These are phyloP conservation scores for Saguinus imperator DNA, from an alignment of 2,113 vertebrate species.

Conservation along the genomic window DNA sequence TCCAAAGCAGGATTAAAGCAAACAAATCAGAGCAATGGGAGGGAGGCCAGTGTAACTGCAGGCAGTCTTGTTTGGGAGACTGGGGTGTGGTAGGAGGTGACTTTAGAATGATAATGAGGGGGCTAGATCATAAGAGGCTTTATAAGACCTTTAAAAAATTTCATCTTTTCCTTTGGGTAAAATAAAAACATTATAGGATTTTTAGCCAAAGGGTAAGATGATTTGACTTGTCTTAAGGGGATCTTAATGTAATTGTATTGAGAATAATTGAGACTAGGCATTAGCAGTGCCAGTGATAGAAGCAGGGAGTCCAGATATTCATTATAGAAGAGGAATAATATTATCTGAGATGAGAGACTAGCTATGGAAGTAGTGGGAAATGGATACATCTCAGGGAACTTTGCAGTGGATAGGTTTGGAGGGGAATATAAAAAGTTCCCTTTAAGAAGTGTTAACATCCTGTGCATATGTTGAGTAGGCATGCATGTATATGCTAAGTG, in stretches of 20 bases:
- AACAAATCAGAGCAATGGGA: background rate
- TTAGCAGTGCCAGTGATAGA: background rate
- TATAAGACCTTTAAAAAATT: background rate
- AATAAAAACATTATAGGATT: background rate
- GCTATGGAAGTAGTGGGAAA: background rate
- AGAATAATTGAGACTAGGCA: background rate
- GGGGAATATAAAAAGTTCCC: background rate
- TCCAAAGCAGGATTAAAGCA: background rate
- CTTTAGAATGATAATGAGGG: background rate
- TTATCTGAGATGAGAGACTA: background rate
- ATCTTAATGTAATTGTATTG: background rate
- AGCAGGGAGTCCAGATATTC: background rate
- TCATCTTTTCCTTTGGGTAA: background rate
- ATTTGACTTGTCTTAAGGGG: background rate
- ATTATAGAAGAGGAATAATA: background rate
- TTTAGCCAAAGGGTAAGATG: background rate
- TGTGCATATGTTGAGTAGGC: background rate
- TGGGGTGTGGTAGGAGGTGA: rapidly evolving
- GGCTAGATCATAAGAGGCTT: background rate
- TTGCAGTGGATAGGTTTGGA: background rate
- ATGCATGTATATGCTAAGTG: background rate
- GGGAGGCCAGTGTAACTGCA: background rate
- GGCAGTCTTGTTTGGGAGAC: rapidly evolving
- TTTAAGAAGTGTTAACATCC: background rate
- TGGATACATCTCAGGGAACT: background rate